Conservation (phyloP, 2,888 invertebrate genomes). For the Agriopis leucophaearia region DNA sequence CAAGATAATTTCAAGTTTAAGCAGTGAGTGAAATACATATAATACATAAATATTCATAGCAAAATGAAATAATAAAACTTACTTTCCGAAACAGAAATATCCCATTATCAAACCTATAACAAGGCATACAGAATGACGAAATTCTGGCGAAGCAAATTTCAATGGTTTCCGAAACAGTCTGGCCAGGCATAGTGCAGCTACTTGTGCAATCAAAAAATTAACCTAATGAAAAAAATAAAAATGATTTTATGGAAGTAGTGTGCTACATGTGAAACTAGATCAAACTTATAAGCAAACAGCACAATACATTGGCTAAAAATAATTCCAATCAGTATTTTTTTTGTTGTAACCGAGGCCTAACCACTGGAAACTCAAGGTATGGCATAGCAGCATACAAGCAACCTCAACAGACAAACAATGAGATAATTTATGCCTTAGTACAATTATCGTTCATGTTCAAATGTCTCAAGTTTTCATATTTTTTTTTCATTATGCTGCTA, state of each 20-base stretch:
- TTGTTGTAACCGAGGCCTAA: not conserved
- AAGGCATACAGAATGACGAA: constrained; percentile 93
- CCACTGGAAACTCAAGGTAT: not conserved
- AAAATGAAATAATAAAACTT: constrained; percentile 70
- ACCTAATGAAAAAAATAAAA: constrained; percentile 87
- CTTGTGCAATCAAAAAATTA: constrained; percentile 94
- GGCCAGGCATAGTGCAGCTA: constrained; percentile 92
- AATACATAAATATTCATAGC: constrained; percentile 17
- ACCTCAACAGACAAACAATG: not conserved
- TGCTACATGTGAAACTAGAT: constrained; percentile 50
- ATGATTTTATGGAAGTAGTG: constrained; percentile 56
- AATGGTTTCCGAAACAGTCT: constrained; percentile 92
- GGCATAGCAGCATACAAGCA: not conserved
- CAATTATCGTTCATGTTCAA: too few relatives aligned
- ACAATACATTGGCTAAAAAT: constrained; percentile 36
- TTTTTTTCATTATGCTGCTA: too few relatives aligned
- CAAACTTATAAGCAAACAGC: constrained; percentile 26
- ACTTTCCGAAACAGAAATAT: constrained; percentile 96
- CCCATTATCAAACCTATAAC: constrained; percentile 92
- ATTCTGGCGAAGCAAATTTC: constrained; percentile 89
- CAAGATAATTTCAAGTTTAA: not conserved
- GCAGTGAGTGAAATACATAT: constrained; percentile 4
- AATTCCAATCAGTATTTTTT: not conserved
- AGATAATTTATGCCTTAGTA: too few relatives aligned
- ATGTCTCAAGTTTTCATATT: too few relatives aligned